Conservation (phyloP, 2,888 invertebrate genomes). For the Zhuqinia jingwanae region DNA sequence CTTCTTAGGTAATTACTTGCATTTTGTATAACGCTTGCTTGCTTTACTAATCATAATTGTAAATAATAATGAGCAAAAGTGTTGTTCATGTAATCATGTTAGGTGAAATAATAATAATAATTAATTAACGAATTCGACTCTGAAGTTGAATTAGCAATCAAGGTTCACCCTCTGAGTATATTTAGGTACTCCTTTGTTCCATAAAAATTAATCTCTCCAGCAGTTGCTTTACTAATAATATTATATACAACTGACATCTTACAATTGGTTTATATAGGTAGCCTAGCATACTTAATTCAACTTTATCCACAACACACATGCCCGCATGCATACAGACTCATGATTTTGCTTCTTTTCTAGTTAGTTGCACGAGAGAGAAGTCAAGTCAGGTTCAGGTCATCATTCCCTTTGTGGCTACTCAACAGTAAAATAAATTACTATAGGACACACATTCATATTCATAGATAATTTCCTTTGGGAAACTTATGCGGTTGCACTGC, state of each 20-base stretch:
- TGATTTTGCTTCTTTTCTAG: not conserved
- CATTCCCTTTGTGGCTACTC: constrained; percentile 55
- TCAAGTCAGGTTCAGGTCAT: constrained; percentile 59
- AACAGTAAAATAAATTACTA: constrained; percentile 66
- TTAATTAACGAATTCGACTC: not conserved
- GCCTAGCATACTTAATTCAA: no score
- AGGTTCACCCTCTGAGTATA: not conserved
- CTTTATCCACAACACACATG: no score
- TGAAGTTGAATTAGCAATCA: not conserved
- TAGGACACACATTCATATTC: constrained; percentile 39
- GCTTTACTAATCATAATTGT: no score
- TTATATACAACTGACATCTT: no score
- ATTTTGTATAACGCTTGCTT: no score
- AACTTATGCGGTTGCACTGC: constrained; percentile 56
- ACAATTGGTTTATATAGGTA: no score
- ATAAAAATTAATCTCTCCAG: constrained; percentile 18
- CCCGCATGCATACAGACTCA: not conserved
- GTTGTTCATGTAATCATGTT: no score
- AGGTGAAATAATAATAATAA: not conserved
- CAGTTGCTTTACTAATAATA: no score
- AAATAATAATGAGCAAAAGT: no score
- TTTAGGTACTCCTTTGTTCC: no score
- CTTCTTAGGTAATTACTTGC: no score
- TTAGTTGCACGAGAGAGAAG: not conserved
- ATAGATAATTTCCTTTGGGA: constrained; percentile 69